Base-by-base conservation (phyloP, 2,113 vertebrate species). In the Pao palembangensis region DNA sequence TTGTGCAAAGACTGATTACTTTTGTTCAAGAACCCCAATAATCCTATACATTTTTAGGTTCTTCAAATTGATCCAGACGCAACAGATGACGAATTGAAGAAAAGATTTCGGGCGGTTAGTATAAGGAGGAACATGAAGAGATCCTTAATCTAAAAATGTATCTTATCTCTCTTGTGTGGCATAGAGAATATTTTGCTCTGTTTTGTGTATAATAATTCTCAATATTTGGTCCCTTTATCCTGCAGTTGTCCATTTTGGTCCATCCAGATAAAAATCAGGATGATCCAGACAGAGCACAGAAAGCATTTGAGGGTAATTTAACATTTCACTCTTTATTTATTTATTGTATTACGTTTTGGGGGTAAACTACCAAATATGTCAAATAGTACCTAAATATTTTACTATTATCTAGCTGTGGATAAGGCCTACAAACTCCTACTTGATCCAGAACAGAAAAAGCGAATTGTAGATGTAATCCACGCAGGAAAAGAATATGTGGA, bases 211-310 rank as follows among this genome's bases (percentile, higher is more conserved):
- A 1, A 47, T 47, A 28, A 21, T 51, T 54, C 0, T 15, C 64
- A 46, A 66, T 74, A 12, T 51, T 34, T 51, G 2, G 2, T 66
- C 6, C 68, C 2, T 75, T 55, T 56, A 76, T 73, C 67, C 2
- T 79, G 20, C 51, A 99, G 97, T 85, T 99, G 70, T 99, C 97
- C 49, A 98, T 99, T 84, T 88, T 99, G 84, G 97, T 99, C 59
- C 97, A 99, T 89, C 97, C 97, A 61, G 97, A 99, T 87, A 99
- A 99, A 90, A 99, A 99, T 65, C 97, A 99, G 74, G 96, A 93
- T 70, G 95, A 98, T 79, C 82, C 82, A 70, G 94, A 96, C 0
- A 87, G 96, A 91, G 91, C 97, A n/a, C 97, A 99, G 86, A 95
- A 92, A 85, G 95, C 97, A 0, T 99, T 99, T 85, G 97, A 99